Evolutionary conservation across 2,113 vertebrate genomes (phyloP), one percentile per base, ranked within the genome.

Genomic region (Castor canadensis): DNA sequence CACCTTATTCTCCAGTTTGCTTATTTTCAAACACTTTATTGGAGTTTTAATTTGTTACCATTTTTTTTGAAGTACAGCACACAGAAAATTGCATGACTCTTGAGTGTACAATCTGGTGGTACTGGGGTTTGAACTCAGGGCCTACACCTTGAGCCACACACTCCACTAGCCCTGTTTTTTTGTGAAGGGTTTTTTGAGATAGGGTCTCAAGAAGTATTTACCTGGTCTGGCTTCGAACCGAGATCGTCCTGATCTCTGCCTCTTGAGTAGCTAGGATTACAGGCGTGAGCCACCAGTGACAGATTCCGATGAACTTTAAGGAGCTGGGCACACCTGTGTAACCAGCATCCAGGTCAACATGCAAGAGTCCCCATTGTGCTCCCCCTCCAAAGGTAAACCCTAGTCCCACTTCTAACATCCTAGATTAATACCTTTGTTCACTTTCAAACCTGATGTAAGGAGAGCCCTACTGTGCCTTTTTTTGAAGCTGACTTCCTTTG

Each of bases 301-400:
- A n/a, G n/a, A n/a, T n/a, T n/a, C n/a, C n/a, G 64, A 67, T 86
- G 66, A 80, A 89, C 76, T 69, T 93, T 76, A 54, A 66, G 72
- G 60, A 80, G 52, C 54, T 71, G n/a, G 40, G 45, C 47, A 17
- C 32, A 47, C 54, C 43, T 16, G 0, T 3, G 28, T 47, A 45
- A n/a, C 35, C 58, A 43, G n/a, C 47, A 47, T 73, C 35, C 24
- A 54, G n/a, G 60, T 76, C 26, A 24, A 52, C 47, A 54, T 66
- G 72, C 30, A 66, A 72, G 54, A 64, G 35, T n/a, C 52, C 30
- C 19, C 38, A n/a, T 10, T 47, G 64, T 30, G 38, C 54, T 35
- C 82, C 52, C 45, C n/a, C 47, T 49, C 69, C 35, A 75, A 69
- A 54, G 19, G 19, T 32, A 67, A 79, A 26, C 45, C 19, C 35